A percentile compares a stretch with the other conserved stretches of the same genome.
Conservation (phyloP, 2,797 vertebrate genomes). For the Syngnathus acus region DNA sequence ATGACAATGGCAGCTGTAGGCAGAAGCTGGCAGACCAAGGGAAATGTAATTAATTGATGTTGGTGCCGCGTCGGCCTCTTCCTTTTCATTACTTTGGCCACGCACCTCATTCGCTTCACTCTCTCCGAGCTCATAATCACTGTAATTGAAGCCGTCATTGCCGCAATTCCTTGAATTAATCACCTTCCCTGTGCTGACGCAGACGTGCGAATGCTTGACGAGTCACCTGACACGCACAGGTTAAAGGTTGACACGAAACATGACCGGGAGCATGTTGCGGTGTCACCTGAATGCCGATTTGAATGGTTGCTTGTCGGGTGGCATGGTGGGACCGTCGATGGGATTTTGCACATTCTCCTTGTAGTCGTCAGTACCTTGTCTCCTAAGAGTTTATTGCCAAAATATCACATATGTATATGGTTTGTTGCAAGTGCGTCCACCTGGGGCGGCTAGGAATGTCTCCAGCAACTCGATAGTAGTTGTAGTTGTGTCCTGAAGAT, state of each 20-base stretch:
- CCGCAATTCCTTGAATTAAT: conserved; percentile 70
- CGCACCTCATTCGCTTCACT: conserved; percentile 31
- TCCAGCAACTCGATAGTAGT: too few relatives aligned
- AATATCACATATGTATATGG: background rate
- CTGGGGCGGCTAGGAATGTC: too few relatives aligned
- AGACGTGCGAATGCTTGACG: conserved; percentile 21
- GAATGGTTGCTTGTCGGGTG: background rate
- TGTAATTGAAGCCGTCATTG: conserved; percentile 65
- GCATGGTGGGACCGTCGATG: background rate
- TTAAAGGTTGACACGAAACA: background rate
- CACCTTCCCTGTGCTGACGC: conserved; percentile 46
- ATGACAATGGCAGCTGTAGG: background rate
- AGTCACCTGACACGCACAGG: conserved; percentile 41
- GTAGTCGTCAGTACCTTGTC: too few relatives aligned
- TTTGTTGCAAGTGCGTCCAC: too few relatives aligned
- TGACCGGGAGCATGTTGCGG: background rate
- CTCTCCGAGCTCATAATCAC: conserved; percentile 54
- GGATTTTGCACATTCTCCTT: background rate
- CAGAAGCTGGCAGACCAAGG: background rate
- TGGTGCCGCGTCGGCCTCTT: conserved; percentile 14
- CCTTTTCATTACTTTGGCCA: conserved; percentile 32
- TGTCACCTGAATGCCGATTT: background rate
- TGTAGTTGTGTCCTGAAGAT: too few relatives aligned
- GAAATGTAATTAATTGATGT: conserved; percentile 10
- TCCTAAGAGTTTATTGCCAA: background rate